Percentiles rank a stretch among this genome's conserved stretches.
These are phyloP conservation scores for Sebastes steindachneri DNA, from an alignment of 2,797 vertebrate genomes.

Conservation along the genomic window DNA sequence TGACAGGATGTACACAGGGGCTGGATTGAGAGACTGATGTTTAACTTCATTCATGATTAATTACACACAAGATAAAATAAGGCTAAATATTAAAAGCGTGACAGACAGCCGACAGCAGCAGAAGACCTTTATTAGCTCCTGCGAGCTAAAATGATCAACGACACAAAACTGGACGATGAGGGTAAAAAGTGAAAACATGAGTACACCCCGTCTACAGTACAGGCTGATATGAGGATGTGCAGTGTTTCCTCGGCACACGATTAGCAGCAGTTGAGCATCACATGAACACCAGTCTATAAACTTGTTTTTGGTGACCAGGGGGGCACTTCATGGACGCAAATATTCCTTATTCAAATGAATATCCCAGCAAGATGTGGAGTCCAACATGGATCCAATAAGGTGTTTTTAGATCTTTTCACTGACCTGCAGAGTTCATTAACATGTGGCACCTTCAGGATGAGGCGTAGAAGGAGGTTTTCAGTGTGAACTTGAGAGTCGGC, in stretches of 20 bases:
- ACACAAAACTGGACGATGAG: background rate
- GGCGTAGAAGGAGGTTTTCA: background rate
- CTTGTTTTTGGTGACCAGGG: background rate
- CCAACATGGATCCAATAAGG: background rate
- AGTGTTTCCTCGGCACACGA: conserved; percentile 10
- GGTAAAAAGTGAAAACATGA: background rate
- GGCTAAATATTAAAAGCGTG: background rate
- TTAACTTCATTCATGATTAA: background rate
- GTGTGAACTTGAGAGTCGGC: background rate
- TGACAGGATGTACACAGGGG: background rate
- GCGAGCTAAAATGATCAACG: background rate
- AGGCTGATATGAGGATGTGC: conserved; percentile 13
- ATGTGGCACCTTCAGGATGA: background rate
- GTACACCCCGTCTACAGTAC: conserved; percentile 23
- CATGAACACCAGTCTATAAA: background rate
- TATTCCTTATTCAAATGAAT: background rate
- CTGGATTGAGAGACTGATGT: background rate
- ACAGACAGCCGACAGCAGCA: background rate
- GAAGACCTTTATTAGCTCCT: background rate
- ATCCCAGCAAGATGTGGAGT: background rate
- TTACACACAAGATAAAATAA: background rate
- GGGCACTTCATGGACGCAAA: background rate
- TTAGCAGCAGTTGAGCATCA: conserved; percentile 49
- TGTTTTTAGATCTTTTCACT: background rate
- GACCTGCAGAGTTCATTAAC: background rate